Evolutionary conservation across 2,797 vertebrate species (phyloP), one percentile per base, ranked within the genome.

Genomic region (Halcyon badia): DNA sequence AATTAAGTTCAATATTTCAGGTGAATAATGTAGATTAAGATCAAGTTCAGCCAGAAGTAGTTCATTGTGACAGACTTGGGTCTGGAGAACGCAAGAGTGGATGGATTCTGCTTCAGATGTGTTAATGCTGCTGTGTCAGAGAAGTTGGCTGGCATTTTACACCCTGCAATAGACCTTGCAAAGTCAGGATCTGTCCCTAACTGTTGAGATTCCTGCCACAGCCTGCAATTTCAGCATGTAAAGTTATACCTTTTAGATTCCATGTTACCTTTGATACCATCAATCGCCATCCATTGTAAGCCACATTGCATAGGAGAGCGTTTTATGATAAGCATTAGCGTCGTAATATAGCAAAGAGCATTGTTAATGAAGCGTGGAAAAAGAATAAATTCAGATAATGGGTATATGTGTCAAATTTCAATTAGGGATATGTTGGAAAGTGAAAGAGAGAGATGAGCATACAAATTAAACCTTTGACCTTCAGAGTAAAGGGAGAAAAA

Each of bases 321-420:
- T 96, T 98, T 98, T 98, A 98, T 97, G 97, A 97, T 88, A 90
- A 97, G 97, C 97, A 98, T 98, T 98, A 98, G 94, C 5, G 15
- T 95, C 0, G 89, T 94, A 95, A 94, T 98, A 97, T 94, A 97
- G 98, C 97, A 97, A 98, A 98, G 97, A 97, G 93, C 97, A 98
- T 97, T 98, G 97, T 97, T 98, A 98, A 98, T 98, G 98, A 98
- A 98, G 97, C 94, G 22, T 98, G 94, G 96, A 97, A 98, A 98
- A 98, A 97, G 95, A 97, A 98, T 98, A 98, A 98, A 98, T 98
- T 98, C 97, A 95, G 95, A 97, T 98, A 98, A 98, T 98, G 97
- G 98, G 96, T 96, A 95, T 97, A 98, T 98, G 97, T 98, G 98
- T 98, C 98, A 98, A 98, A 98, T 98, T 98, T 98, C 98, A 98